These are phyloP conservation scores for Ormyrus pomaceus DNA, from an alignment of 2,888 invertebrate genomes.

Conservation along the genomic window DNA sequence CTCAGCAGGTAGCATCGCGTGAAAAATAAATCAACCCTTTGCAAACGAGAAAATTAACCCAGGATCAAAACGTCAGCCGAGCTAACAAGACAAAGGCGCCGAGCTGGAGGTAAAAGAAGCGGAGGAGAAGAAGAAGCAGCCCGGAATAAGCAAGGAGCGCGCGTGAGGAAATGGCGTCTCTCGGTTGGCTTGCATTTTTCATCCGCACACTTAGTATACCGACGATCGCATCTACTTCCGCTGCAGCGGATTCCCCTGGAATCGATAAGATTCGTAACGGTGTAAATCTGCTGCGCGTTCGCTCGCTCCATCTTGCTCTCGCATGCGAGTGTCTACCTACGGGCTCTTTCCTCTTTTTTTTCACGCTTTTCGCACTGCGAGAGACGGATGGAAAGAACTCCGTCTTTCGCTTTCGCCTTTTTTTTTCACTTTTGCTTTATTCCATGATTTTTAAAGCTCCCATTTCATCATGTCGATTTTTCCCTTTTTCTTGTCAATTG, in stretches of 20 bases:
- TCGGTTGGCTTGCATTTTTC: slow-evolving; percentile 64
- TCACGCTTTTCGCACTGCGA: no score
- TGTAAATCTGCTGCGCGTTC: slow-evolving; percentile 2
- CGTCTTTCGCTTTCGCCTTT: no score
- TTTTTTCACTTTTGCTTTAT: background rate
- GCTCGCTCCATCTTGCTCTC: no score
- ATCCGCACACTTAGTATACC: slow-evolving; percentile 64
- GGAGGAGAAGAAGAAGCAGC: background rate
- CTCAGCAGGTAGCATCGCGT: no score
- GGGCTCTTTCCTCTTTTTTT: no score
- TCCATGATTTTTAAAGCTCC: slow-evolving; percentile 21
- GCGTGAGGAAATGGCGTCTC: slow-evolving; percentile 64
- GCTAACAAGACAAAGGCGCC: background rate
- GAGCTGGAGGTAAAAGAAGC: background rate
- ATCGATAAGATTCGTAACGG: background rate
- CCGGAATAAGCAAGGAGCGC: background rate
- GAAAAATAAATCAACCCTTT: no score
- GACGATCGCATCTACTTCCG: slow-evolving; percentile 23
- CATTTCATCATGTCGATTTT: background rate
- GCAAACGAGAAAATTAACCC: slow-evolving; percentile 15
- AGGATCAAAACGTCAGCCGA: slow-evolving; percentile 38
- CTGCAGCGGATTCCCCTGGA: background rate
- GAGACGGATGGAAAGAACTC: no score
- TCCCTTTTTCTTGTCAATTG: no score
- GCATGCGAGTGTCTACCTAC: no score